Base-by-base conservation (phyloP, 2,888 invertebrate species). In the Linnaemya vulpina region DNA sequence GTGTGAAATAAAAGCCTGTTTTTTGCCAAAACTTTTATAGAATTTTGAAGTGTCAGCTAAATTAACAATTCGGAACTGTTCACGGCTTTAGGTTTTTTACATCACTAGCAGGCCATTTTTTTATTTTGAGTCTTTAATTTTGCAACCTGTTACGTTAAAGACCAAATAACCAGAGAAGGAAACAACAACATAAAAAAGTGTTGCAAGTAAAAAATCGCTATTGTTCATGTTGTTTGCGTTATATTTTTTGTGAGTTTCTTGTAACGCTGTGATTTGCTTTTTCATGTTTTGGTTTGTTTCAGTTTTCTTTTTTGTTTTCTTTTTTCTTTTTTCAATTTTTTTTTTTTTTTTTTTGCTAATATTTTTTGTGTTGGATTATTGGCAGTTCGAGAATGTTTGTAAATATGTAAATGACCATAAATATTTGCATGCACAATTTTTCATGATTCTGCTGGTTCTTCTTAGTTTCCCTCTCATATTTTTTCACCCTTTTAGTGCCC, bases 61-160 rank as follows among this genome's bases (percentile, higher is more conserved):
- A 40, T 22, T 51, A 51, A 13, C 5, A 40, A 30, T 8, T 10
- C 25, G 13, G 40, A 15, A 8, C 17, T 15, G 46, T 71, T 10
- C 46, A 20, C 15, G 9, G 20, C 2, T 62, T 17, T 38, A 30
- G 30, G 2, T 3, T 30, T 46, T 49, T 49, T 40, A 11, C 40
- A 13, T 17, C 11, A 22, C 35, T 22, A 20, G 4, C 20, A 17
- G 15, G 35, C 4, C 5, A 25, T 63, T 58, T 75, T 76, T 67
- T 0, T 38, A 43, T 70, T 76, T n/a, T n/a, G n/a, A n/a, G n/a
- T n/a, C n/a, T n/a, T n/a, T n/a, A n/a, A n/a, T n/a, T 77, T 77
- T 65, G 77, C 76, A 83, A 83, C 82, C 82, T 83, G 82, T 82
- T 82, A 82, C 82, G 30, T 73, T 55, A 30, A 71, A 76, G 58